Percentiles rank a stretch among this genome's conserved stretches.
Conservation (phyloP, 1,140 invertebrate species). For the Cylas formicarius region DNA sequence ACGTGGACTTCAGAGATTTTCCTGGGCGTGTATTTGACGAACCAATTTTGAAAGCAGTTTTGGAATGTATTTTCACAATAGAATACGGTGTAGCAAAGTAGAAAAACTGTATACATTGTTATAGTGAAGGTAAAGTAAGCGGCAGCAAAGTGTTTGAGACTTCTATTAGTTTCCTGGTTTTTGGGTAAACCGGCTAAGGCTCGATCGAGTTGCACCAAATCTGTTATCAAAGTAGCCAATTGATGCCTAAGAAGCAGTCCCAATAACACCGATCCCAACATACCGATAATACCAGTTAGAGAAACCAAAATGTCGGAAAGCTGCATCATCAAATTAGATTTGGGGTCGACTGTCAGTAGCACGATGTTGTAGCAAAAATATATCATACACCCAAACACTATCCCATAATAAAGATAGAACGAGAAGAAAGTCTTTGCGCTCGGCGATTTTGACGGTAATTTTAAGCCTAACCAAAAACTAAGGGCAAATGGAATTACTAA, state of each 20-base stretch:
- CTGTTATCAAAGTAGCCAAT: neutral
- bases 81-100: neutral
- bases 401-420: conserved; percentile 1
- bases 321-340: conserved; percentile 1
- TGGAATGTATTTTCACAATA: neutral
- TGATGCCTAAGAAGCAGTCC: neutral
- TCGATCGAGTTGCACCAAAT: no score
- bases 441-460: no score
- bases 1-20: neutral
- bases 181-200: no score
- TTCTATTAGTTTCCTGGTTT: neutral
- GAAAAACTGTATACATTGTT: neutral
- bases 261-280: neutral
- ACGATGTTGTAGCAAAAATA: neutral
- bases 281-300: neutral
- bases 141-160: neutral
- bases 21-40: neutral
- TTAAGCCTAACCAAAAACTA: no score
- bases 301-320: neutral
- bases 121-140: neutral
- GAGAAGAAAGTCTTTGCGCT: no score
- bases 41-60: neutral
- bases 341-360: neutral
- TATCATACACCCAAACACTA: neutral
- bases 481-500: no score